Conservation (phyloP, 2,113 vertebrate genomes). For the Capreolus pygargus region DNA sequence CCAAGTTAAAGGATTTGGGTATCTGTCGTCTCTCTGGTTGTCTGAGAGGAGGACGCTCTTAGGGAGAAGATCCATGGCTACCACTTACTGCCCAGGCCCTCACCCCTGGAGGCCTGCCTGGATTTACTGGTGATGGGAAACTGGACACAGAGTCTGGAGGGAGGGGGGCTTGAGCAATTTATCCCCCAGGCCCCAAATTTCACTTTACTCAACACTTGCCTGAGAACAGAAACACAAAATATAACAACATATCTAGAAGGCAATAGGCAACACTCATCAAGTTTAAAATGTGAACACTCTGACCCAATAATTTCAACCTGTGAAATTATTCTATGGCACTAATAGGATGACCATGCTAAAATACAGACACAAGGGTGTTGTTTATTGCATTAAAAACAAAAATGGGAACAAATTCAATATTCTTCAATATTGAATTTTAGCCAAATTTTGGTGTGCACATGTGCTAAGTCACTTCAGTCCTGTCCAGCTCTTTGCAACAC, state of each 20-base stretch:
- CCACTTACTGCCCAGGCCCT: neutral
- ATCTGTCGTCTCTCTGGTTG: neutral
- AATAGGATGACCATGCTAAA: neutral
- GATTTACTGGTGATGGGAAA: neutral
- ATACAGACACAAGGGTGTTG: neutral
- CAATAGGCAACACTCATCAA: neutral
- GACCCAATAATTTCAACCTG: neutral
- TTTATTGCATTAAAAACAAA: neutral
- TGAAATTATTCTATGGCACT: neutral
- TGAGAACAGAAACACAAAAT: neutral
- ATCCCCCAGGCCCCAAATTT: neutral
- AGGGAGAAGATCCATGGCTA: neutral
- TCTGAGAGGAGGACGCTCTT: neutral
- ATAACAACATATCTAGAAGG: neutral
- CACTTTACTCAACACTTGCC: neutral
- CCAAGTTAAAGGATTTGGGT: neutral
- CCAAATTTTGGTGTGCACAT: neutral
- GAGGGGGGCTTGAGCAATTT: too few species aligned
- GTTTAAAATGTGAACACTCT: neutral
- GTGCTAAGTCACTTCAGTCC: neutral
- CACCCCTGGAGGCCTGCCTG: fast-evolving
- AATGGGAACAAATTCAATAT: neutral
- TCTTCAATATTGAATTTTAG: neutral
- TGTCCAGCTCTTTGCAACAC: neutral
- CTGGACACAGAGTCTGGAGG: neutral